phyloP scores from a whole-genome alignment of 2,888 invertebrate species.

The Hypolimnas misippus region DNA sequence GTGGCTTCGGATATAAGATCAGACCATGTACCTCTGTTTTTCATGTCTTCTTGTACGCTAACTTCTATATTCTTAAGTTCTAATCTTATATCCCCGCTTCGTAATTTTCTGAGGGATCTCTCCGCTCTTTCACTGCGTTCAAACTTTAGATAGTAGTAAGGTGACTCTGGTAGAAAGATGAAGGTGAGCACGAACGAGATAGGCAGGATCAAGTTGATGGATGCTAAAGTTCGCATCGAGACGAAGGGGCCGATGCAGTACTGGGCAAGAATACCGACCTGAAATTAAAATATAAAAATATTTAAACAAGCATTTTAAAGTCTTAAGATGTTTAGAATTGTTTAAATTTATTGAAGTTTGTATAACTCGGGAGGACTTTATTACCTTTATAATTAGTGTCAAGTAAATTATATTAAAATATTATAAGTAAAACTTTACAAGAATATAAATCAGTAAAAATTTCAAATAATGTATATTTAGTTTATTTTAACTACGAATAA shows the following conservation, averaged over 20 bases:
- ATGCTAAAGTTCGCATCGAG: conserved; percentile 79
- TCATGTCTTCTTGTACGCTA: conserved; percentile 81
- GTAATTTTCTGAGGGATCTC: conserved; percentile 82
- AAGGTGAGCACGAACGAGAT: conserved; percentile 82
- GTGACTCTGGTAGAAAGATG: conserved; percentile 88
- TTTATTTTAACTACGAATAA: too few species aligned
- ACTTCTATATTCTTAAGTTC: conserved; percentile 83
- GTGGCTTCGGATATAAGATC: conserved; percentile 82
- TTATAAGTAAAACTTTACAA: too few species aligned
- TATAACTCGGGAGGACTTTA: too few species aligned
- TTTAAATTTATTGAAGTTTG: too few species aligned
- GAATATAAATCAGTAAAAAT: too few species aligned
- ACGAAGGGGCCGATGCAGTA: conserved; percentile 85
- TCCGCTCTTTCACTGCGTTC: conserved; percentile 83
- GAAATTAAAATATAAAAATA: conserved; percentile 54
- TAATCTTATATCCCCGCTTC: conserved; percentile 81
- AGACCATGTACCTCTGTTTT: conserved; percentile 75
- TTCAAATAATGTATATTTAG: too few species aligned
- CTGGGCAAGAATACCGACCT: conserved; percentile 85
- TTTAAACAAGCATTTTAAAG: neutral
- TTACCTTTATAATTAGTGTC: too few species aligned
- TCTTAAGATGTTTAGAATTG: neutral
- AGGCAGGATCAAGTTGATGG: conserved; percentile 83
- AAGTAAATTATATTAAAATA: too few species aligned
- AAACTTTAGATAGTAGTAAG: conserved; percentile 83